Base-by-base conservation (phyloP, 1,140 invertebrate species). In the Pygmarrhopalites habei region DNA sequence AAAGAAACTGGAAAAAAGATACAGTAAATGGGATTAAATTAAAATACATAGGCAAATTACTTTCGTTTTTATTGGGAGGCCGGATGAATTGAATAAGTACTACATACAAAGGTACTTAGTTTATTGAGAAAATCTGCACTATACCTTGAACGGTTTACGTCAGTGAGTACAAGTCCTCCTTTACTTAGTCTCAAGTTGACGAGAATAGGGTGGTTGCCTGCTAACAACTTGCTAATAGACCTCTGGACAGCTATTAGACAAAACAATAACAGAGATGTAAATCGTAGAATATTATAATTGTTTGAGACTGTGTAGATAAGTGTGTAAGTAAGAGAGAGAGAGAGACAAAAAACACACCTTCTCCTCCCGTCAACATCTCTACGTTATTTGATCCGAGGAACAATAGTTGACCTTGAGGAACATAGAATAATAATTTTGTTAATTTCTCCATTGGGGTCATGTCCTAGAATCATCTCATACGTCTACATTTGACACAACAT, bases 331-430 rank as follows among this genome's bases (percentile, higher is more conserved):
- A n/a, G n/a, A n/a, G n/a, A n/a, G n/a, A n/a, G n/a, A n/a, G n/a
- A n/a, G n/a, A n/a, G n/a, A n/a, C n/a, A n/a, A n/a, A n/a, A n/a
- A n/a, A n/a, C n/a, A 66, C 47, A 10, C 58, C 65, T 44, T 68
- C 66, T 53, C 63, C 65, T 41, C 69, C 69, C 10, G 64, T 68
- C n/a, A 71, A 32, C 44, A 61, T 64, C 41, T 71, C 69, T 23
- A 71, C 64, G 15, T 63, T 60, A 15, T 58, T 58, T 17, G 53
- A 19, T 30, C 60, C 64, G n/a, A 66, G 26, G 53, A 66, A 66
- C 0, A 58, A 41, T 15, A 65, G 55, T 43, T n/a, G n/a, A n/a
- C n/a, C n/a, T n/a, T n/a, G n/a, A n/a, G n/a, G n/a, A n/a, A n/a
- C n/a, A n/a, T 53, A 12, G 21, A n/a, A n/a, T n/a, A n/a, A n/a